phyloP scores from a whole-genome alignment of 2,113 vertebrate species.

The Neolamprologus variostigma region DNA sequence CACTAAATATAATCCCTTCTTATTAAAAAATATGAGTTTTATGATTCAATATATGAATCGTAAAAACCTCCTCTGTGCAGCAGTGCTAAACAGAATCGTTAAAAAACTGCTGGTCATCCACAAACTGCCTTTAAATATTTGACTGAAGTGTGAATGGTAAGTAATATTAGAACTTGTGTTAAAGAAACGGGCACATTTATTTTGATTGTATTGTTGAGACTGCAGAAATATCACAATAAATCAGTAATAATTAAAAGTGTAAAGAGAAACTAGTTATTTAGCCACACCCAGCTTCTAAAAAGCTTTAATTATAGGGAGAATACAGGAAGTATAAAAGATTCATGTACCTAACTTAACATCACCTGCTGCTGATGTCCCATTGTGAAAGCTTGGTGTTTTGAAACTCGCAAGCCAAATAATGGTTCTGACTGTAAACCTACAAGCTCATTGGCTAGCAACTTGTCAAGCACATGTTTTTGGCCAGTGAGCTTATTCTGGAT shows the following conservation, averaged over 20 bases:
- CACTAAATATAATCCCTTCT: neutral
- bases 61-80: neutral
- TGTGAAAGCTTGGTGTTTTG: neutral
- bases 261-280: neutral
- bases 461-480: neutral
- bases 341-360: neutral
- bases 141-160: neutral
- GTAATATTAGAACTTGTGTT: neutral
- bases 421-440: accelerated
- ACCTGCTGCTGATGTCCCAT: neutral
- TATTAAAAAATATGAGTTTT: neutral
- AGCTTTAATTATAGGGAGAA: accelerated
- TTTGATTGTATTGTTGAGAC: neutral
- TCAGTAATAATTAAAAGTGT: neutral
- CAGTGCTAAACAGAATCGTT: neutral
- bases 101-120: neutral
- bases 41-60: neutral
- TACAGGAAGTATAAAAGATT: neutral
- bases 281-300: neutral
- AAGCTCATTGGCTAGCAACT: neutral
- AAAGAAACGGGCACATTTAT: accelerated
- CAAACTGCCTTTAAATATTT: neutral
- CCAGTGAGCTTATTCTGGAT: neutral
- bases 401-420: accelerated
- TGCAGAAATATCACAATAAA: neutral